These are phyloP conservation scores for Nasalis larvatus DNA, from an alignment of 2,113 vertebrate species.

Conservation along the genomic window DNA sequence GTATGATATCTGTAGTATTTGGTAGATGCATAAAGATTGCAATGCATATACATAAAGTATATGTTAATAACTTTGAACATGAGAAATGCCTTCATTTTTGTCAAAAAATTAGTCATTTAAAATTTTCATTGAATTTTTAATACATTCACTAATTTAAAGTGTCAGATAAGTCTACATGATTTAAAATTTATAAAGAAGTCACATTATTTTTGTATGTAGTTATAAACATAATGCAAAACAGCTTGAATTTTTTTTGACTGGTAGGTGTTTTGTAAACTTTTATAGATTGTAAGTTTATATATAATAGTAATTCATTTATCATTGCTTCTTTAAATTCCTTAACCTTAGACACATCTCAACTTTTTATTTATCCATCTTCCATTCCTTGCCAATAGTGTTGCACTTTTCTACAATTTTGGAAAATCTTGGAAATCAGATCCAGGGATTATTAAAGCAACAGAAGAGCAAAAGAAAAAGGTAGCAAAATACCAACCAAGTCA, in stretches of 20 bases:
- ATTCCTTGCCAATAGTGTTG: constrained; percentile 95
- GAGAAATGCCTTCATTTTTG: constrained; percentile 36
- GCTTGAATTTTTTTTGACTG: neutral
- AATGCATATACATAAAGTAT: constrained; percentile 6
- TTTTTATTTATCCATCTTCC: constrained; percentile 96
- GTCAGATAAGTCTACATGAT: neutral
- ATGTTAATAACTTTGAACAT: constrained; percentile 7
- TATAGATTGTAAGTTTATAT: neutral
- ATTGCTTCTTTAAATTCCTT: constrained; percentile 86
- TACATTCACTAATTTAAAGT: neutral
- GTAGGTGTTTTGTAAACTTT: neutral
- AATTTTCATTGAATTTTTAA: neutral
- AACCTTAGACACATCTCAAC: constrained; percentile 93
- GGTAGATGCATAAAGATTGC: neutral
- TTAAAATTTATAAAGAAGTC: constrained; percentile 34
- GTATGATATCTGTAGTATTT: neutral
- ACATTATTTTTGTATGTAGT: constrained; percentile 39
- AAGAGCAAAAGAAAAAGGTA: constrained; percentile 99
- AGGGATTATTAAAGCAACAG: constrained; percentile 98
- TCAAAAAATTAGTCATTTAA: neutral
- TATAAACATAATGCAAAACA: constrained; percentile 16
- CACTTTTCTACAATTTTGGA: constrained; percentile 99
- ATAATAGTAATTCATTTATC: neutral
- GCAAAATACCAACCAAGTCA: constrained; percentile 22
- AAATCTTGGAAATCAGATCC: constrained; percentile 99